A percentile compares a stretch with the other conserved stretches of the same genome.
Evolutionary conservation across 2,888 invertebrate genomes (phyloP).

Genomic region (Eurois occulta): DNA sequence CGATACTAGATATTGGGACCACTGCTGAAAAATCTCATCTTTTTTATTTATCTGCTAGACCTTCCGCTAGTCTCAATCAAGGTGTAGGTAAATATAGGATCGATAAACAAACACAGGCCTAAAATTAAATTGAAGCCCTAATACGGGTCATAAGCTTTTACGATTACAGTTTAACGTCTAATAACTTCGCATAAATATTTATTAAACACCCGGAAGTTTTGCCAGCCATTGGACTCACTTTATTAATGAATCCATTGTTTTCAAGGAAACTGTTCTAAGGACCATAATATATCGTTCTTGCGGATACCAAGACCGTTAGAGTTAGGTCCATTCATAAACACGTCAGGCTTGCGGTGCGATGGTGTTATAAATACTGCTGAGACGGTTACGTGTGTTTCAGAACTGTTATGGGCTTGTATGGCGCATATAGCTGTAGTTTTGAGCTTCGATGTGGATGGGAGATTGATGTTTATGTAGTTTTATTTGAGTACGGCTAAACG

Average conservation of each 20-base stretch:
- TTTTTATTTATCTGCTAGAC: no score
- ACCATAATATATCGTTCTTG: conserved; percentile 40
- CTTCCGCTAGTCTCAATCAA: background rate
- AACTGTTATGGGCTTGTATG: conserved; percentile 44
- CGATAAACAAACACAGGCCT: background rate
- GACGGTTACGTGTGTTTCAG: conserved; percentile 41
- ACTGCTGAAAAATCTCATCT: background rate
- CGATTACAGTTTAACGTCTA: background rate
- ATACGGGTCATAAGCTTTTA: conserved; percentile 10
- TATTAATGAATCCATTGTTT: conserved; percentile 49
- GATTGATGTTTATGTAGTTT: conserved; percentile 6
- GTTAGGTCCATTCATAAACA: conserved; percentile 56
- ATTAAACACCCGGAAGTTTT: conserved; percentile 30
- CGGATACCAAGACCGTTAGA: conserved; percentile 12
- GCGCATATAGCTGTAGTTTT: conserved; percentile 23
- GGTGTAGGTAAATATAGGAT: background rate
- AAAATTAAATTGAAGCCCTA: conserved; percentile 1
- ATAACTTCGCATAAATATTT: conserved; percentile 33
- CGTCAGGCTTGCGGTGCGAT: conserved; percentile 31
- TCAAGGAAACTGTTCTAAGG: conserved; percentile 37
- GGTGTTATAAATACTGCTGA: conserved; percentile 50
- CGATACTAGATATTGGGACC: background rate
- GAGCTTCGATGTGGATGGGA: background rate
- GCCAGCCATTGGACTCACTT: conserved; percentile 10
- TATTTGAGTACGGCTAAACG: background rate